Evolutionary conservation across 1,140 invertebrate species (phyloP), one percentile per base, ranked within the genome.

Genomic region (Diprion similis): DNA sequence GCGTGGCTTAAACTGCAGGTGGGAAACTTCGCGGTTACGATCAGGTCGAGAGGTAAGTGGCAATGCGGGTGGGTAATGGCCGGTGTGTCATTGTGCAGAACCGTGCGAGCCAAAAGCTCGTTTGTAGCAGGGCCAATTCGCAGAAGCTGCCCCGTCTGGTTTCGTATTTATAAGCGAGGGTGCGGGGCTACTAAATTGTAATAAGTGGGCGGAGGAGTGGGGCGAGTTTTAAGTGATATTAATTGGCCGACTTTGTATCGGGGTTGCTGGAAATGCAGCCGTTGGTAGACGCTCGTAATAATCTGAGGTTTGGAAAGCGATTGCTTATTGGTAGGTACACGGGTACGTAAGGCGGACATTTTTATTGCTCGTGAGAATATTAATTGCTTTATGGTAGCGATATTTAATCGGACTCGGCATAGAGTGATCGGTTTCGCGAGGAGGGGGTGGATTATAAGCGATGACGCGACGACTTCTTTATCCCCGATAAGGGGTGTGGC

Each of bases 1-100:
- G 51, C 51, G 9, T 59, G 51, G 51, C 51, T 59, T 59, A 59
- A 59, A 59, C 51, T 59, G 51, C 24, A 37, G 6, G 51, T 59
- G 51, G 24, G 51, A 59, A 59, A 59, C 51, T 59, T 4, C n/a
- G 51, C 51, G 51, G 51, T 59, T 59, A 59, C 51, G 51, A 59
- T 59, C 51, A 59, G 51, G n/a, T 9, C 51, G n/a, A 17, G 51
- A 3, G 6, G n/a, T 13, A 59, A 59, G 51, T 59, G 51, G 51
- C 51, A 59, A 59, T 59, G 51, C 51, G 6, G 6, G 24, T 37
- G 1, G 51, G n/a, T 59, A 59, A 59, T 59, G 51, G 51, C 51
- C n/a, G 51, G 51, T 13, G 11, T 59, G 51, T 37, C 24, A 37
- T 37, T 37, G 24, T 37, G 24, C 24, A 37, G 24, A 37, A 37